phyloP scores from a whole-genome alignment of 1,140 invertebrate species.

The Drosophila nebulosa region DNA sequence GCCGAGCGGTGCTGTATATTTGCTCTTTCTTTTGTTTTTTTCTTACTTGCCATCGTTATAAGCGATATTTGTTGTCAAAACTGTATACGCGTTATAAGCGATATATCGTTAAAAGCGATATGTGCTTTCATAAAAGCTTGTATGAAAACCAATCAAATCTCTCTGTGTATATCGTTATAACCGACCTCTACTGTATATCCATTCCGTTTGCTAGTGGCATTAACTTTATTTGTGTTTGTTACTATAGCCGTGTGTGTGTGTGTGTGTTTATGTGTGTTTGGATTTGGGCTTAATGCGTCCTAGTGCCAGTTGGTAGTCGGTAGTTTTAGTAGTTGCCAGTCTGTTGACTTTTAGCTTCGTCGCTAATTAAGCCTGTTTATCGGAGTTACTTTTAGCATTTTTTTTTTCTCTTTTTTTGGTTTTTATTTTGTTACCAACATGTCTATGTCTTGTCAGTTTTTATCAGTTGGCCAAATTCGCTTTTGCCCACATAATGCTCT shows the following conservation, averaged over 20 bases:
- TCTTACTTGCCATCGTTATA: no score
- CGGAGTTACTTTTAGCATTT: conserved; percentile 59
- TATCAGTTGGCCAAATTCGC: conserved; percentile 50
- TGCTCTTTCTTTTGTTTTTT: no score
- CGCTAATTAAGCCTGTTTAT: conserved; percentile 78
- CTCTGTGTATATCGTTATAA: no score
- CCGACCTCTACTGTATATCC: conserved; percentile 17
- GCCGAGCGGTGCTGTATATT: no score
- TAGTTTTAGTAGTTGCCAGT: conserved; percentile 33
- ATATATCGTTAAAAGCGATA: no score
- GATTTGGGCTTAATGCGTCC: conserved; percentile 59
- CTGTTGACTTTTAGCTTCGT: conserved; percentile 73
- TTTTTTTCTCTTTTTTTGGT: conserved; percentile 43
- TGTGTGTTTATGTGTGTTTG: conserved; percentile 22
- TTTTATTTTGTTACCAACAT: conserved; percentile 48
- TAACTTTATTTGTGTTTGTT: conserved; percentile 43
- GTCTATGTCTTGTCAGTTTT: conserved; percentile 19
- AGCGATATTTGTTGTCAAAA: no score
- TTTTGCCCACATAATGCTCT: neutral
- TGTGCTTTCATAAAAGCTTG: no score
- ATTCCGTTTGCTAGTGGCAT: conserved; percentile 36
- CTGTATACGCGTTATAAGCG: no score
- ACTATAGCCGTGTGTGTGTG: conserved; percentile 3
- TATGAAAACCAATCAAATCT: no score
- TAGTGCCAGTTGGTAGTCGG: conserved; percentile 42